These are phyloP conservation scores for Datnioides undecimradiatus DNA, from an alignment of 2,113 vertebrate species.

Conservation along the genomic window DNA sequence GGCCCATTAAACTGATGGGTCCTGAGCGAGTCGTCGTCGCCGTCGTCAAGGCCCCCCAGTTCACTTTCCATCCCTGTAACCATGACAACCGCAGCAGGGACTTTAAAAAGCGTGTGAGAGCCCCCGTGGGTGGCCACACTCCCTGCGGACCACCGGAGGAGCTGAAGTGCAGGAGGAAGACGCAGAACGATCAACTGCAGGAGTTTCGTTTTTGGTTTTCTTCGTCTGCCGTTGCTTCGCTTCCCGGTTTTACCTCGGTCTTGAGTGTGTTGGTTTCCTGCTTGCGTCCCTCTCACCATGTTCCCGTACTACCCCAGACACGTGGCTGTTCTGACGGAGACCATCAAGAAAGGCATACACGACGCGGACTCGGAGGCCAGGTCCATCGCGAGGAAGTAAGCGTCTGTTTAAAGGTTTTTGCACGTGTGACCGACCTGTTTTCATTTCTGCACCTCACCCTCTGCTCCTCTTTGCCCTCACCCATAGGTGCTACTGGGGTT, in stretches of 20 bases:
- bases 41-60: constrained; percentile 26
- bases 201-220: neutral
- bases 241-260: neutral
- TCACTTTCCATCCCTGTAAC: constrained; percentile 59
- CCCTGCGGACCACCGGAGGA: constrained; percentile 50
- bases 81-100: constrained; percentile 62
- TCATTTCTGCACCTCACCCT: neutral
- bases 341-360: constrained; percentile 98
- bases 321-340: constrained; percentile 95
- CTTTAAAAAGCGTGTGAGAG: constrained; percentile 66
- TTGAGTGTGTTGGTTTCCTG: neutral
- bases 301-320: constrained; percentile 88
- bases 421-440: neutral
- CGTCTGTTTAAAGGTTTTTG: constrained; percentile 36
- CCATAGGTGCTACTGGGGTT: constrained; percentile 97
- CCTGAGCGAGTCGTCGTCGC: constrained; percentile 33
- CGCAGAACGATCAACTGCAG: neutral
- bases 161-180: constrained; percentile 24
- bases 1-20: constrained; percentile 73
- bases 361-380: constrained; percentile 98
- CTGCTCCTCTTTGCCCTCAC: neutral
- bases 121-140: constrained; percentile 57
- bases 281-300: constrained; percentile 35
- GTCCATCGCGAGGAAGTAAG: constrained; percentile 98
- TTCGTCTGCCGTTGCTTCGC: accelerated